Conservation (phyloP, 2,797 vertebrate species). For the Manis crassicaudata region DNA sequence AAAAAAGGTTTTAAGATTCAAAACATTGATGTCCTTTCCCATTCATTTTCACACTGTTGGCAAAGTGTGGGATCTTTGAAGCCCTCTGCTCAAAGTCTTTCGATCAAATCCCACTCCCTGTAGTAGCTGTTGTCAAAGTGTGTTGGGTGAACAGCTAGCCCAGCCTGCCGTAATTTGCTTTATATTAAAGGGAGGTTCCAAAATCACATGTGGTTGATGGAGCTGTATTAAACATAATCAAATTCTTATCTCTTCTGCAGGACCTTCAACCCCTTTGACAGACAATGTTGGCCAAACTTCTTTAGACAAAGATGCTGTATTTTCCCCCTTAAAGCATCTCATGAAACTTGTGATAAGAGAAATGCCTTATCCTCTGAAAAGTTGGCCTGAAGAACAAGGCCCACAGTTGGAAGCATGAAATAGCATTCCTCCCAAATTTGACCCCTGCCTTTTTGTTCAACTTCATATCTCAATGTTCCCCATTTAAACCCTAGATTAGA, state of each 20-base stretch:
- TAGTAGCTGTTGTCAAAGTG: background rate
- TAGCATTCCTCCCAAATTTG: background rate
- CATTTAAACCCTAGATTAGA: background rate
- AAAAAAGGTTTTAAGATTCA: no score
- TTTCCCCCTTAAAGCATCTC: background rate
- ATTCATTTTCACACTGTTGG: background rate
- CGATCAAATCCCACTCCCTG: rapidly evolving
- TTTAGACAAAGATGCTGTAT: background rate
- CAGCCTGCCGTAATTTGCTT: background rate
- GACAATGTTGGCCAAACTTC: background rate
- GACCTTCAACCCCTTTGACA: background rate
- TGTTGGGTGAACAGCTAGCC: background rate
- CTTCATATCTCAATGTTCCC: background rate
- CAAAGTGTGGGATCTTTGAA: background rate
- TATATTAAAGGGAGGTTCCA: background rate
- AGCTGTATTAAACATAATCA: background rate
- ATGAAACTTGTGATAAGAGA: background rate
- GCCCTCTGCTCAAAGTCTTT: background rate
- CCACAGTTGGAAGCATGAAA: background rate
- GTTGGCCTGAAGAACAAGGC: background rate
- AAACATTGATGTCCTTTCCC: background rate
- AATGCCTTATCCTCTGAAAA: background rate
- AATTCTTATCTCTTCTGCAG: background rate
- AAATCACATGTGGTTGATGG: background rate
- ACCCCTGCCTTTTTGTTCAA: background rate